Evolutionary conservation across 2,888 invertebrate species (phyloP).

Genomic region (Ophion ellenae): DNA sequence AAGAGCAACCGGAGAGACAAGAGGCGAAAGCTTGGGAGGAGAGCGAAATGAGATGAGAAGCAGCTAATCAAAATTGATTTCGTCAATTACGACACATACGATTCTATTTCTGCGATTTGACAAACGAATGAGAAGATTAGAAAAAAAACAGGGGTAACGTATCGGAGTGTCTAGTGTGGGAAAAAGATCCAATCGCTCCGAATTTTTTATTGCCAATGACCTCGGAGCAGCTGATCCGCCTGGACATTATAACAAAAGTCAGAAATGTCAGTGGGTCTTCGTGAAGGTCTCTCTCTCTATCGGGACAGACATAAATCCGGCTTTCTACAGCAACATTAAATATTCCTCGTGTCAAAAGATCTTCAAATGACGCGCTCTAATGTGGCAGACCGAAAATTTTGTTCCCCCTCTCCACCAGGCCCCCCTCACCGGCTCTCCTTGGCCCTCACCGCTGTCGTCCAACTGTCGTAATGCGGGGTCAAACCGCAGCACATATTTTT

Average conservation of each 20-base stretch:
- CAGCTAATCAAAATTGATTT: not conserved
- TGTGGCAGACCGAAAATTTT: not conserved
- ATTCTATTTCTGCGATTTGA: not conserved
- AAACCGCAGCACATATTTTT: conserved; percentile 16
- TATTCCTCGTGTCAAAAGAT: conserved; percentile 42
- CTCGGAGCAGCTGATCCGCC: conserved; percentile 25
- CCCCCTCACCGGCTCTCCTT: not conserved
- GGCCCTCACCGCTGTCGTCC: not conserved
- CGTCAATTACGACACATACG: not conserved
- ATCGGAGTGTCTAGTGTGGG: not conserved
- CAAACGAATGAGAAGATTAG: not conserved
- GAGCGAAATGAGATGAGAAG: not conserved
- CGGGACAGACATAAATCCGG: conserved; percentile 29
- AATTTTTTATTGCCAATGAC: conserved; percentile 21
- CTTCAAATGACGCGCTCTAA: not conserved
- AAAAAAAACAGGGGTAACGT: not conserved
- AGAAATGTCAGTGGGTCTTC: conserved; percentile 35
- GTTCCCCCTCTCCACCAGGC: not conserved
- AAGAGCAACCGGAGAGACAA: not conserved
- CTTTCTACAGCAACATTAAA: conserved; percentile 17
- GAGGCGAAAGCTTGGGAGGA: not conserved
- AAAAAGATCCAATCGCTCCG: conserved; percentile 13
- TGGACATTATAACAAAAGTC: conserved; percentile 17
- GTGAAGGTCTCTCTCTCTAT: conserved; percentile 19
- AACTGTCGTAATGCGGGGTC: not conserved